A percentile compares a stretch with the other conserved stretches of the same genome.
These are phyloP conservation scores for Chirona hameri DNA, from an alignment of 2,888 invertebrate species.

Conservation along the genomic window DNA sequence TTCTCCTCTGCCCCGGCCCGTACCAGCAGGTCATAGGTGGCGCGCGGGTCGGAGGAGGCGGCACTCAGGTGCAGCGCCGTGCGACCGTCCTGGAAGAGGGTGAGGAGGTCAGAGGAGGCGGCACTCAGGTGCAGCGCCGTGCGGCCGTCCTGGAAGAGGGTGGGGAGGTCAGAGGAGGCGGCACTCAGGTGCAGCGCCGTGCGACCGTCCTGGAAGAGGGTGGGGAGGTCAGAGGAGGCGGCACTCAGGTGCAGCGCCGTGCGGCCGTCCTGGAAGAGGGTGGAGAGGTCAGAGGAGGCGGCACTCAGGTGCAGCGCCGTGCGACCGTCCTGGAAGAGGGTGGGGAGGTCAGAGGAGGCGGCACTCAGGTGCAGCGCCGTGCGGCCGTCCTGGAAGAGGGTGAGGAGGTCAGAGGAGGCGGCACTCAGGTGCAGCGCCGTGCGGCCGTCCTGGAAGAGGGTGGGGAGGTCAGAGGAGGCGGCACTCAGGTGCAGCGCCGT, in stretches of 20 bases:
- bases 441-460: constrained; percentile 77
- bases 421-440: constrained; percentile 78
- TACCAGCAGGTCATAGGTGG: constrained; percentile 59
- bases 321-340: constrained; percentile 77
- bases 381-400: constrained; percentile 77
- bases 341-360: constrained; percentile 58
- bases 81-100: constrained; percentile 66
- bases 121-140: constrained; percentile 78
- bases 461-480: constrained; percentile 58
- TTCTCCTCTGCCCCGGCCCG: constrained; percentile 62
- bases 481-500: constrained; percentile 78
- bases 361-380: constrained; percentile 78
- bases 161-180: constrained; percentile 58
- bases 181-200: constrained; percentile 78
- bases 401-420: constrained; percentile 58
- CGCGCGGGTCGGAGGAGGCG: constrained; percentile 57
- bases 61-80: constrained; percentile 78
- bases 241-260: constrained; percentile 78
- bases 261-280: constrained; percentile 77
- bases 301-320: constrained; percentile 78
- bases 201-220: constrained; percentile 77
- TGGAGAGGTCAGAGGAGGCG: constrained; percentile 58
- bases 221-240: constrained; percentile 58
- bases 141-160: constrained; percentile 77
- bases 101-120: neutral